Evolutionary conservation across 2,888 invertebrate species (phyloP), one percentile per base, ranked within the genome.

Genomic region (Ormia ochracea): DNA sequence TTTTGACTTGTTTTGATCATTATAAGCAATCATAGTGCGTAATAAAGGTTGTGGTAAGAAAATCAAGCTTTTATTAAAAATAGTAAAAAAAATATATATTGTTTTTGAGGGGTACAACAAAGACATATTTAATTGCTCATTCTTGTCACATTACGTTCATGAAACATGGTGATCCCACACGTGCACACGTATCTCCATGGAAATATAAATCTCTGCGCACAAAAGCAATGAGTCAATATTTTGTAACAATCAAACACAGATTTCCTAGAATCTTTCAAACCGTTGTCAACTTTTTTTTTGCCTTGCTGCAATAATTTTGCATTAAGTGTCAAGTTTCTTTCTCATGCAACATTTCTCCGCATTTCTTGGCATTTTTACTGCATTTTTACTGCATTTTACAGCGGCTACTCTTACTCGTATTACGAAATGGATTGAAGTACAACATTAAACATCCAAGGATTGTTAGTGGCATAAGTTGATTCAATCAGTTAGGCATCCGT

Each of bases 401-500:
- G 45, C 38, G 31, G 19, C 56, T 9, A 41, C 38, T 36, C 45
- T 7, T 19, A 19, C 28, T 33, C 68, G 38, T 14, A 50, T 52
- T 54, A 21, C 52, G 41, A 33, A 58, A 50, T 41, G 23, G 41
- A 41, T 50, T 38, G 21, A 72, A 43, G 14, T 56, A 38, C 28
- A 26, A 26, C 54, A 43, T 12, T 5, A 19, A 66, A 36, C 33
- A 63, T 23, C 43, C n/a, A 33, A 59, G 43, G 33, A 31, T 21
- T 33, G 23, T 54, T 69, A 14, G 45, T 33, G 54, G 36, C 28
- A 69, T 58, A 66, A 66, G 83, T 82, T 82, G 87, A 87, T 87
- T 87, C 86, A 87, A 87, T 87, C 87, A 82, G 83, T 83, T 84
- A 86, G 88, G 87, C 85, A 87, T 87, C 87, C 88, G 85, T 84